Base-by-base conservation (phyloP, 1,140 invertebrate species). In the Ceratoteleas bidentatus region DNA sequence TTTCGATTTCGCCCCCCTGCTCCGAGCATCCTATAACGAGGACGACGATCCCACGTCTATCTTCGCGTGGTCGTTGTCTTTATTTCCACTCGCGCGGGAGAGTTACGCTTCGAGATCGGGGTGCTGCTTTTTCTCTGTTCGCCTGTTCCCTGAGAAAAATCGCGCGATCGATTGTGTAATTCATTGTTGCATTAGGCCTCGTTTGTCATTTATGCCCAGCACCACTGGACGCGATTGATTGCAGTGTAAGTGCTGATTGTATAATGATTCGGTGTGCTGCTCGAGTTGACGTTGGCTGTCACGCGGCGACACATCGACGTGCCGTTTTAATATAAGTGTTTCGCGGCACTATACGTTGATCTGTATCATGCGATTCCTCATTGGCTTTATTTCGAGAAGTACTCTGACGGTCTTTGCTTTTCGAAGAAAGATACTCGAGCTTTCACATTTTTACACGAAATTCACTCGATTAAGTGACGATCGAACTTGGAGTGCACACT, bases 11-110 rank as follows among this genome's bases (percentile, higher is more conserved):
- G 56, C 57, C 36, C 32, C 24, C 24, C 24, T 24, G 24, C 24
- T 24, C 9, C 54, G 14, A n/a, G 36, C 62, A 52, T 70, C 56
- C 64, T 65, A 77, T 69, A 64, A 77, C 62, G 65, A 53, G 76
- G 60, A 60, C 76, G 54, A 79, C 68, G 68, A 79, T 70, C 76
- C 40, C 64, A 6, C 32, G 6, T 24, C 65, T 77, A 77, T 77
- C 65, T 77, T 52, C 6, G 58, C 54, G 14, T 47, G 47, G 40
- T 43, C 9, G 24, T 24, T 24, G 4, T 24, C 24, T 24, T 24
- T 24, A 24, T 24, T 24, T 24, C 24, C 24, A 24, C 4, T 24
- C 24, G 4, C 24, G 24, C 24, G 24, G 24, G 1, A 4, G 24
- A 24, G 24, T 24, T 43, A 43, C 8, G 9, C 1, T 6, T 43